Evolutionary conservation across 2,888 invertebrate genomes (phyloP).

Genomic region (Leucania comma): DNA sequence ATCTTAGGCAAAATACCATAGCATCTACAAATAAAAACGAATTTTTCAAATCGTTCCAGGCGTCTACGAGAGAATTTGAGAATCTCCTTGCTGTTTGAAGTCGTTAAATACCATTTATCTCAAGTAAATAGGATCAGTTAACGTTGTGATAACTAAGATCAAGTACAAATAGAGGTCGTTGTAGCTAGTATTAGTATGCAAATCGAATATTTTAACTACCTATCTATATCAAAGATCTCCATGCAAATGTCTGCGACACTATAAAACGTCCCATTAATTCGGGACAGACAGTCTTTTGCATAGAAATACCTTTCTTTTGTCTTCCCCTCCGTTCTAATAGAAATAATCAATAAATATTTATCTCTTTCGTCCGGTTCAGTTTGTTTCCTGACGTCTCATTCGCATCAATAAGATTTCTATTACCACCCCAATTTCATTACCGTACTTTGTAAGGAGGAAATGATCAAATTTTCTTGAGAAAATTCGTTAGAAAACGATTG

Average conservation of each 20-base stretch:
- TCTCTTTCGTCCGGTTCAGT: constrained; percentile 57
- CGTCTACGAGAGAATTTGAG: too few relatives aligned
- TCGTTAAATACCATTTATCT: constrained; percentile 14
- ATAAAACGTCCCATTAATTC: constrained; percentile 62
- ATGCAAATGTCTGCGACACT: constrained; percentile 54
- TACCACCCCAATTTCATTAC: constrained; percentile 66
- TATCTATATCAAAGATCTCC: constrained; percentile 53
- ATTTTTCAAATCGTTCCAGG: too few relatives aligned
- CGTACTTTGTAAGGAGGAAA: constrained; percentile 57
- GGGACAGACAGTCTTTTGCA: constrained; percentile 58
- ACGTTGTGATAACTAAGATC: constrained; percentile 18
- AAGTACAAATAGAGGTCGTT: constrained; percentile 49
- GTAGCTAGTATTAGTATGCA: constrained; percentile 49
- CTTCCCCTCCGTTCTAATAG: constrained; percentile 57
- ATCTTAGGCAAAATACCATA: not conserved
- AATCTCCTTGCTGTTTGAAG: too few relatives aligned
- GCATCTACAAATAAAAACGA: too few relatives aligned
- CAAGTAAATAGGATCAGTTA: constrained; percentile 30
- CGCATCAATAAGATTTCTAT: constrained; percentile 66
- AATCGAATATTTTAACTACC: constrained; percentile 63
- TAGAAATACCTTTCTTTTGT: constrained; percentile 65
- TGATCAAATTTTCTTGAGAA: constrained; percentile 53
- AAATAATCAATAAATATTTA: constrained; percentile 71
- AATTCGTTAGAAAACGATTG: constrained; percentile 48
- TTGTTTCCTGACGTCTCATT: constrained; percentile 65